A percentile compares a stretch with the other conserved stretches of the same genome.
Evolutionary conservation across 2,113 vertebrate species (phyloP).

Genomic region (Ahaetulla prasina): DNA sequence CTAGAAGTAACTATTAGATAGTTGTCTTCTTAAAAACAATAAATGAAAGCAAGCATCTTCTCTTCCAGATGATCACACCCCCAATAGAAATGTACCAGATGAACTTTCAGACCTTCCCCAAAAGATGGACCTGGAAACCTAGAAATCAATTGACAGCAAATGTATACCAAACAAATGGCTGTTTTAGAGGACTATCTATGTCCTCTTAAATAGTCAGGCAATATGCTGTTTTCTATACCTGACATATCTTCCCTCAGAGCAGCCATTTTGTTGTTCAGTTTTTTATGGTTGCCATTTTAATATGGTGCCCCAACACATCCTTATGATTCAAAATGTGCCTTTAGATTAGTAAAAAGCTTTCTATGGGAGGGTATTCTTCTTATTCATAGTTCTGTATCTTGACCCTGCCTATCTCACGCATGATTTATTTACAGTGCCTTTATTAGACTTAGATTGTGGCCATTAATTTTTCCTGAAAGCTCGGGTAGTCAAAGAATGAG

Average conservation of each 20-base stretch:
- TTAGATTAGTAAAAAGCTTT: not conserved
- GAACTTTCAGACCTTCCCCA: not conserved
- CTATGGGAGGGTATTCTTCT: not conserved
- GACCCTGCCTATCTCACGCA: not conserved
- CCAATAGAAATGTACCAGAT: not conserved
- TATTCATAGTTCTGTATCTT: not conserved
- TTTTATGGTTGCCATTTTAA: not conserved
- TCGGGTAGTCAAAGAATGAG: not conserved
- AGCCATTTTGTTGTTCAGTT: not conserved
- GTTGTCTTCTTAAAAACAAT: not conserved
- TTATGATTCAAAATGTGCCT: not conserved
- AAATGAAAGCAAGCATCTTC: not conserved
- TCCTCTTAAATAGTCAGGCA: not conserved
- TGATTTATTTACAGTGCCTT: not conserved
- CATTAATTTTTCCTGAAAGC: not conserved
- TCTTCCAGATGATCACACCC: not conserved
- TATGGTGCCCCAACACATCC: not conserved
- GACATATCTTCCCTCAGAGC: not conserved
- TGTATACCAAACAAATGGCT: not conserved
- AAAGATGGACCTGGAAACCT: not conserved
- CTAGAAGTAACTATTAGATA: not conserved
- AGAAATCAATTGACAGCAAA: not conserved
- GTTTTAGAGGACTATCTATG: not conserved
- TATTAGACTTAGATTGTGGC: not conserved
- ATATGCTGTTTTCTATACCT: not conserved